Evolutionary conservation across 2,888 invertebrate genomes (phyloP), one percentile per base, ranked within the genome.

Genomic region (Macaria liturata): DNA sequence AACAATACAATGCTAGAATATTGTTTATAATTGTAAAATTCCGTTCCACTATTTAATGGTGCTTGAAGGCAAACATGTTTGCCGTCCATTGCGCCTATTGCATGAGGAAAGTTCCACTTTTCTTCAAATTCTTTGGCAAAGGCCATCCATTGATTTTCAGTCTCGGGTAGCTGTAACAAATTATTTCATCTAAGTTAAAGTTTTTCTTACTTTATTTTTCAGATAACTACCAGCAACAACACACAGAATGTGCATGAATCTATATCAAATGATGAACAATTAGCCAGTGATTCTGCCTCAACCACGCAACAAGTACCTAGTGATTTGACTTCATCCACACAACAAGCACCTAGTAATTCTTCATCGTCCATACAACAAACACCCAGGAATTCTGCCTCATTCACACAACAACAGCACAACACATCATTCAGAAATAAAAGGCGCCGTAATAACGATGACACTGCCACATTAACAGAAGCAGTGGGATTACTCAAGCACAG

Each of bases 1-100:
- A 78, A 62, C 32, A 76, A 60, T 40, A 76, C 75, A 40, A 81
- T 67, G 63, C 76, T 77, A 52, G 60, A 69, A 46, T 48, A 64
- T 50, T 68, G 9, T 53, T 54, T 54, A 20, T 54, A 54, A 20
- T 53, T 53, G 32, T 6, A 31, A 43, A 32, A 54, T 30, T 47
- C 47, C 5, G 54, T 47, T 32, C 58, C 58, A 50, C 49, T 50
- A 31, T 44, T 9, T 31, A 30, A 6, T 9, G 58, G 66, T 49
- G 64, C 52, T 39, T 61, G 60, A 31, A 66, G 44, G 37, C 51
- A 48, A 46, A 66, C 55, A 57, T 66, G 64, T 52, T 66, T 66
- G n/a, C 64, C 62, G 45, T 64, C 62, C 59, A 66, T 47, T 40
- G 66, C 62, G 30, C 62, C 64, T 44, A 62, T 40, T 49, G 47